A percentile compares a stretch with the other conserved stretches of the same genome.
Evolutionary conservation across 1,140 invertebrate species (phyloP).

Genomic region (Diorhabda carinulata): DNA sequence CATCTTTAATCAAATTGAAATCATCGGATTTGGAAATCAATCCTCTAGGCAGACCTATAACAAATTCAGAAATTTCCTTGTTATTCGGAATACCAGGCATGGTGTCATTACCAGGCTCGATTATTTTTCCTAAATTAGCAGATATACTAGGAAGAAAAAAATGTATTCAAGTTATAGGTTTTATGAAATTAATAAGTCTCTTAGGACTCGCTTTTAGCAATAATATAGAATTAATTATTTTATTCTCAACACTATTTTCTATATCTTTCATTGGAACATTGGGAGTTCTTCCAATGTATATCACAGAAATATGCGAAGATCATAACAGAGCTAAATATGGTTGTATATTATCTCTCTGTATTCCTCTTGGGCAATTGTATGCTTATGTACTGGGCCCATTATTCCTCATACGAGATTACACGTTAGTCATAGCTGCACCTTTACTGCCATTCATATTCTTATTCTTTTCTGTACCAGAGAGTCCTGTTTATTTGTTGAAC

Average conservation of each 20-base stretch:
- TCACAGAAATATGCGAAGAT: constrained; percentile 51
- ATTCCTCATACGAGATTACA: constrained; percentile 58
- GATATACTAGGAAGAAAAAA: neutral
- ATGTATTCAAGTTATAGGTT: neutral
- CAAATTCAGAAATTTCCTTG: neutral
- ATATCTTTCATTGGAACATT: neutral
- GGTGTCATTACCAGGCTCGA: neutral
- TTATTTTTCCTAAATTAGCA: neutral
- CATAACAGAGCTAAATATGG: constrained; percentile 36
- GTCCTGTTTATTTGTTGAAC: constrained; percentile 66
- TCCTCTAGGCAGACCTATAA: neutral
- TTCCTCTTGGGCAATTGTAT: constrained; percentile 26
- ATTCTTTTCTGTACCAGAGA: constrained; percentile 74
- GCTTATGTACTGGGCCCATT: constrained; percentile 58
- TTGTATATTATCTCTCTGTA: constrained; percentile 62
- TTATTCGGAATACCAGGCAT: neutral
- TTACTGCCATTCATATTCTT: constrained; percentile 61
- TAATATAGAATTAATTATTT: neutral
- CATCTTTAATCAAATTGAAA: neutral
- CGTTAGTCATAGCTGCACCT: constrained; percentile 59
- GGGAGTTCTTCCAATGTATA: constrained; percentile 47
- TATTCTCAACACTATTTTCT: neutral
- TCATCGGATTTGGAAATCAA: neutral
- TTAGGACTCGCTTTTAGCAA: neutral
- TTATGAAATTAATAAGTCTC: neutral